Percentiles rank a stretch among this genome's conserved stretches.
Conservation (phyloP, 2,888 invertebrate genomes). For the Oligia latruncula region DNA sequence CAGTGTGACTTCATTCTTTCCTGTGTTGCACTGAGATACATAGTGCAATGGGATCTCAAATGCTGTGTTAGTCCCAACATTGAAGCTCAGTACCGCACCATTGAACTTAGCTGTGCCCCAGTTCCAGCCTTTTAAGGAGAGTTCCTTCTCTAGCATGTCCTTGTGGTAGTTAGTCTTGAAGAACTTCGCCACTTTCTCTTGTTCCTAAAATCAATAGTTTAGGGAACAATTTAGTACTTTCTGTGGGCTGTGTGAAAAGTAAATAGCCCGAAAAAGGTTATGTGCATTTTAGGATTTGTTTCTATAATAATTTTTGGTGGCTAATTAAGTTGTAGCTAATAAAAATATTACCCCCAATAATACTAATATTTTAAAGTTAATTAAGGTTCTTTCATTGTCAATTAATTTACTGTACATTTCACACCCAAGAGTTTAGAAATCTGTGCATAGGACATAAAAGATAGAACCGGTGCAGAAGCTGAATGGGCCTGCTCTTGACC, state of each 20-base stretch:
- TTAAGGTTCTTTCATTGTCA: not conserved
- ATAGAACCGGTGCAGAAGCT: not conserved
- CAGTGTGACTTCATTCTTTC: slow-evolving; percentile 99
- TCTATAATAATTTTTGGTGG: not conserved
- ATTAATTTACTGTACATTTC: not conserved
- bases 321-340: not conserved
- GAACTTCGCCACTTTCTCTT: slow-evolving; percentile 97
- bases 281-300: not conserved
- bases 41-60: slow-evolving; percentile 99
- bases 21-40: slow-evolving; percentile 98
- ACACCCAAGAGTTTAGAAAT: not conserved
- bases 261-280: not conserved
- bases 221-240: not conserved
- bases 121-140: slow-evolving; percentile 99
- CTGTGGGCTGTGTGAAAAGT: not conserved
- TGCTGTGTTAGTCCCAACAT: slow-evolving; percentile 95
- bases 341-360: not conserved
- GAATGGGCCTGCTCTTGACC: not conserved
- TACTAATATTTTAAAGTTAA: not conserved
- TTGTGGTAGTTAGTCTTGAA: slow-evolving; percentile 95
- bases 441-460: not conserved
- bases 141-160: slow-evolving; percentile 97
- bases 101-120: slow-evolving; percentile 99
- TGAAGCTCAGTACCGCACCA: slow-evolving; percentile 96
- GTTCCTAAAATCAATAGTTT: slow-evolving; percentile 91